Evolutionary conservation across 2,888 invertebrate genomes (phyloP), one percentile per base, ranked within the genome.

Genomic region (Drosophila anomelani): DNA sequence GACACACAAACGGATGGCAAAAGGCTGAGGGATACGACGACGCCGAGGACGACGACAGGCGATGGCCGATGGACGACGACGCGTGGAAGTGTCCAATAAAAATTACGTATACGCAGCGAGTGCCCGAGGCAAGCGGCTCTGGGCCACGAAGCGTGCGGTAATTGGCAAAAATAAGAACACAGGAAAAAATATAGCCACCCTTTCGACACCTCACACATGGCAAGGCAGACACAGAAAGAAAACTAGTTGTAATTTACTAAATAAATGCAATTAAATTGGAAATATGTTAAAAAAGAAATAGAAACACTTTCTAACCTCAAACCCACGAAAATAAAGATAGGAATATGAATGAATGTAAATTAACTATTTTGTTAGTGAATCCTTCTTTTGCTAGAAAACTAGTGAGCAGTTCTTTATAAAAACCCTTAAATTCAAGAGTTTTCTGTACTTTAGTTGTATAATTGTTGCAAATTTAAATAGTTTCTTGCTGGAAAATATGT

Each of bases 41-140:
- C 29, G n/a, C 9, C 61, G 49, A 38, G 62, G 53, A 66, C 68
- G 49, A 17, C 67, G 49, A 38, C 68, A 34, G 51, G 34, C 51
- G 20, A 51, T 51, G 64, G 49, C 74, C 72, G 72, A 72, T 72
- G 72, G 57, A 73, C 66, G 75, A 75, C 76, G 74, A 75, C 68
- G 75, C 86, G 67, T 74, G 86, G 74, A 78, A 75, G 74, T 76
- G 86, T 80, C 88, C 84, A 84, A 84, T 84, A 84, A 88, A 83
- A 85, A 80, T 83, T 72, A 80, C 84, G 88, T 76, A 80, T 83
- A 83, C 84, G 79, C 69, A 57, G 62, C 77, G 72, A 75, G 53
- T 26, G 70, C 81, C 84, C 77, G 74, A 77, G 76, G 78, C 64
- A 64, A 64, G 20, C 54, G 71, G 72, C 73, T 69, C 59, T 56